Evolutionary conservation across 2,797 vertebrate genomes (phyloP).

Genomic region (Platalea minor): DNA sequence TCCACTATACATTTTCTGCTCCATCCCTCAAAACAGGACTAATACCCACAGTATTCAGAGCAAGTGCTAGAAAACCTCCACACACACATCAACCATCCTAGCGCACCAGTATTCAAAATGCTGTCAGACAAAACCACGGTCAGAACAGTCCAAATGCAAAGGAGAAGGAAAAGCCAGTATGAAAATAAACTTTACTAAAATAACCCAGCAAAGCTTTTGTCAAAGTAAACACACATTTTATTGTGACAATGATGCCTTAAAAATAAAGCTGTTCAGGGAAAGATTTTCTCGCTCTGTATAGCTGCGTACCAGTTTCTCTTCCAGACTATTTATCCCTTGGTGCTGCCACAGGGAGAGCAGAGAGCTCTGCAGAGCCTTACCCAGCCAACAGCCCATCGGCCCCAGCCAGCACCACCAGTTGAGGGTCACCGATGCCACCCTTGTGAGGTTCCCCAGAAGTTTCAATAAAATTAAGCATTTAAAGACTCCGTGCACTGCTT

Average conservation of each 20-base stretch:
- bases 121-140: neutral
- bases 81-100: neutral
- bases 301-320: neutral
- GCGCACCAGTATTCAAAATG: neutral
- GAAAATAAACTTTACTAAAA: slow-evolving; percentile 15
- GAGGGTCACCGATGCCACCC: neutral
- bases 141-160: neutral
- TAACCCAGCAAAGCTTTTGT: slow-evolving; percentile 25
- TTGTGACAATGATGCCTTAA: neutral
- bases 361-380: neutral
- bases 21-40: neutral
- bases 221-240: neutral
- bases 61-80: neutral
- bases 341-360: neutral
- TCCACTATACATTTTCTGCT: neutral
- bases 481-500: neutral
- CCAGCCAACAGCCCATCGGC: fast-evolving
- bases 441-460: neutral
- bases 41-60: neutral
- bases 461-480: neutral
- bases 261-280: neutral
- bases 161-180: neutral
- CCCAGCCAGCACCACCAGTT: neutral
- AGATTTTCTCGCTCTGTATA: neutral
- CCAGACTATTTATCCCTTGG: neutral